phyloP scores from a whole-genome alignment of 2,113 vertebrate genomes.

The Mormoops blainvillei region DNA sequence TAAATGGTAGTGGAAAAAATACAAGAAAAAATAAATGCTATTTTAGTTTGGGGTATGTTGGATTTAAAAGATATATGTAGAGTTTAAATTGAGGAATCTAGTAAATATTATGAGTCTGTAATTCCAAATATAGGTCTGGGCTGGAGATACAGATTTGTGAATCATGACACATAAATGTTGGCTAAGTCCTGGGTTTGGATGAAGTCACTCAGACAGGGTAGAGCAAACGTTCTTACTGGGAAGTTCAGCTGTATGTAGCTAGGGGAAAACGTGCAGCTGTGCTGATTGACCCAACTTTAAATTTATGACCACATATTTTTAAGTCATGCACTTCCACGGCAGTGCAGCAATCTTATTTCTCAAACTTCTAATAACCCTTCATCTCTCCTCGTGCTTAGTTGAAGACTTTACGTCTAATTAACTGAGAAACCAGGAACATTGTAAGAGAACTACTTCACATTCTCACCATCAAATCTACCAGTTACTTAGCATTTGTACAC shows the following conservation, averaged over 20 bases:
- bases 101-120: neutral
- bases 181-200: neutral
- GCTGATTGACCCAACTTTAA: neutral
- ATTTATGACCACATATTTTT: neutral
- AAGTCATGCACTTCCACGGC: neutral
- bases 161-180: neutral
- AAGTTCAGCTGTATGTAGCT: neutral
- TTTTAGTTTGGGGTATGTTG: neutral
- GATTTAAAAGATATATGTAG: neutral
- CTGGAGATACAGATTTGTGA: conserved; percentile 9
- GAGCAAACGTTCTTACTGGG: neutral
- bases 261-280: neutral
- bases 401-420: neutral
- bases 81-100: neutral
- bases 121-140: neutral
- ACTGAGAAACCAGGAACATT: neutral
- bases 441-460: neutral
- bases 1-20: too few relatives aligned
- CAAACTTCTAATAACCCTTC: neutral
- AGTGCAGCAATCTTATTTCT: neutral
- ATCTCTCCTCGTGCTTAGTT: neutral
- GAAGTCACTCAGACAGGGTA: neutral
- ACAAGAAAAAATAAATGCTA: neutral
- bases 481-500: neutral
- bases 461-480: neutral